Percentiles rank a stretch among this genome's conserved stretches.
Evolutionary conservation across 2,888 invertebrate genomes (phyloP).

Genomic region (Drosophila birchii): DNA sequence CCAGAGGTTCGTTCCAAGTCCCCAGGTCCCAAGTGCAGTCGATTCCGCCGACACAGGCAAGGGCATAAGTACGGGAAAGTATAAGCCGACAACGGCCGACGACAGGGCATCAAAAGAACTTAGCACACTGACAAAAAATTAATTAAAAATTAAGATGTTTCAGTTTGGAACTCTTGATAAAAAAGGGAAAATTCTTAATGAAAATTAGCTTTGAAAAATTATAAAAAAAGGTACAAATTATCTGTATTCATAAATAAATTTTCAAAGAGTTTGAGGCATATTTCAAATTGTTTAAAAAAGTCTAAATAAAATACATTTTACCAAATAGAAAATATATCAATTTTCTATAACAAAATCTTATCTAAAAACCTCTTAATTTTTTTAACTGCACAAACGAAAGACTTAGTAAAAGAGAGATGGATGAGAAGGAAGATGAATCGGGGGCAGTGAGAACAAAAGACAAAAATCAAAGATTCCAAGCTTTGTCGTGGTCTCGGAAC

Average conservation of each 20-base stretch:
- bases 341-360: neutral
- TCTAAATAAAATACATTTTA: no score
- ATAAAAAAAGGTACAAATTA: no score
- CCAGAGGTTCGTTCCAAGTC: constrained; percentile 12
- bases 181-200: neutral
- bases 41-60: constrained; percentile 10
- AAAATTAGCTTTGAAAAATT: neutral
- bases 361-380: neutral
- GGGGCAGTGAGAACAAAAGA: constrained; percentile 36
- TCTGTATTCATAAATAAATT: no score
- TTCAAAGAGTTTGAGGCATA: no score
- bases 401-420: neutral
- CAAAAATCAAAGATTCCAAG: constrained; percentile 36
- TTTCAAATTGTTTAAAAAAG: no score
- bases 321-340: no score
- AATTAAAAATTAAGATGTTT: no score
- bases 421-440: constrained; percentile 8
- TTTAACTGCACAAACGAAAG: constrained; percentile 8
- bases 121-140: constrained; percentile 12
- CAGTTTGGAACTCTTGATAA: rapidly evolving
- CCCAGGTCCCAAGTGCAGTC: constrained; percentile 41
- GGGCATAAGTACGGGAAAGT: constrained; percentile 15
- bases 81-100: constrained; percentile 38
- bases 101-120: constrained; percentile 33
- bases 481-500: constrained; percentile 41